Evolutionary conservation across 2,113 vertebrate genomes (phyloP).

Genomic region (Camelus bactrianus): DNA sequence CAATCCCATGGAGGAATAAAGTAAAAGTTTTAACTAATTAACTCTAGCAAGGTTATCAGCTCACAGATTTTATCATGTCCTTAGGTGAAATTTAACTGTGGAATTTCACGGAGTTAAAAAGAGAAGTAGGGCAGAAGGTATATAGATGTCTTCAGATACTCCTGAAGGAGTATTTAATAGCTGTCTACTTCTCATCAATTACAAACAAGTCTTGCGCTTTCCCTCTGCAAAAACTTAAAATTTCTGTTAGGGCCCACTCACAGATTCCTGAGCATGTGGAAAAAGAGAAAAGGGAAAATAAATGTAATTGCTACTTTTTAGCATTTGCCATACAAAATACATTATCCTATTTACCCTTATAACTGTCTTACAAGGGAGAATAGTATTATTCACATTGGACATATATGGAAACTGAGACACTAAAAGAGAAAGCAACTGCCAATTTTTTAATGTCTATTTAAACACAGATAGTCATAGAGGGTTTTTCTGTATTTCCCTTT

Average conservation of each 20-base stretch:
- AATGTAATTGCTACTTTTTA: background rate
- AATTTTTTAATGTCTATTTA: slow-evolving; percentile 2
- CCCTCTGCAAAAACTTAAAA: background rate
- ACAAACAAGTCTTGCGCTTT: background rate
- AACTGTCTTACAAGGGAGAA: background rate
- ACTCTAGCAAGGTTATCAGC: background rate
- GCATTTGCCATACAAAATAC: background rate
- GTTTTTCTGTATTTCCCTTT: background rate
- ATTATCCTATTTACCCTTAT: background rate
- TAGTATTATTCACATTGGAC: slow-evolving; percentile 32
- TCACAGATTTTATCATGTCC: background rate
- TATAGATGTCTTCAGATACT: background rate
- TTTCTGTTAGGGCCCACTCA: background rate
- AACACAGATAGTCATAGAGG: background rate
- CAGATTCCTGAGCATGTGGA: background rate
- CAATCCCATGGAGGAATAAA: background rate
- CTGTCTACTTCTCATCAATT: background rate
- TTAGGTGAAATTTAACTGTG: background rate
- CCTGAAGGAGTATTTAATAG: background rate
- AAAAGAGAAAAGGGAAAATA: background rate
- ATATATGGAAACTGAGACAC: slow-evolving; percentile 28
- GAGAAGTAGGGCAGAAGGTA: background rate
- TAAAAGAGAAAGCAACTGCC: slow-evolving; percentile 57
- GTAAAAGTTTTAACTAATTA: slow-evolving; percentile 24
- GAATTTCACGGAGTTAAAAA: slow-evolving; percentile 4